A percentile compares a stretch with the other conserved stretches of the same genome.
Conservation (phyloP, 2,888 invertebrate species). For the Parnassius apollo region DNA sequence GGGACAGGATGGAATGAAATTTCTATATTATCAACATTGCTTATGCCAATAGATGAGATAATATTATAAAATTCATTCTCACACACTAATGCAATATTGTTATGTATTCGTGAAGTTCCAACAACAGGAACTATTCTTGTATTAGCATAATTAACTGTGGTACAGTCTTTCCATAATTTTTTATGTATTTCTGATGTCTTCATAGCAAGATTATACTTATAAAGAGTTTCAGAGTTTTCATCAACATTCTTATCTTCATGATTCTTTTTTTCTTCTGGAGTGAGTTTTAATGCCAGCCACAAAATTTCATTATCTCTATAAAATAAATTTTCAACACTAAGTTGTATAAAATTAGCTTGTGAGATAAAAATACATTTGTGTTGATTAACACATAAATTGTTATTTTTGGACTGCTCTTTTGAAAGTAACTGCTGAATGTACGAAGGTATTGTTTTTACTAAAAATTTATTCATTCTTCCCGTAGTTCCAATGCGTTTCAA, state of each 20-base stretch:
- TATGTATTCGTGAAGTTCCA: slow-evolving; percentile 51
- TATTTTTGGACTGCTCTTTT: slow-evolving; percentile 46
- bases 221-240: slow-evolving; percentile 35
- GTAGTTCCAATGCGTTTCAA: slow-evolving; percentile 38
- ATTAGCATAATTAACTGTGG: slow-evolving; percentile 44
- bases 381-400: slow-evolving; percentile 50
- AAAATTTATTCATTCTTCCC: slow-evolving; percentile 51
- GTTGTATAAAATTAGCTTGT: slow-evolving; percentile 61
- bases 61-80: slow-evolving; percentile 67
- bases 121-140: slow-evolving; percentile 63
- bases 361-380: slow-evolving; percentile 68
- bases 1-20: slow-evolving; percentile 64
- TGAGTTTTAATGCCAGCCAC: slow-evolving; percentile 65
- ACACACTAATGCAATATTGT: slow-evolving; percentile 51
- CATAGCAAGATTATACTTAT: slow-evolving; percentile 55
- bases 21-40: slow-evolving; percentile 42
- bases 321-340: slow-evolving; percentile 70
- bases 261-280: slow-evolving; percentile 49
- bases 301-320: slow-evolving; percentile 69
- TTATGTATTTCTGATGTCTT: slow-evolving; percentile 66
- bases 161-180: slow-evolving; percentile 54
- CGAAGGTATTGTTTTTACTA: slow-evolving; percentile 52
- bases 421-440: slow-evolving; percentile 46
- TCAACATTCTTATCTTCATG: slow-evolving; percentile 39
- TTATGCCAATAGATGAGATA: slow-evolving; percentile 50